Base-by-base conservation (phyloP, 2,888 invertebrate genomes). In the Hedya salicella region DNA sequence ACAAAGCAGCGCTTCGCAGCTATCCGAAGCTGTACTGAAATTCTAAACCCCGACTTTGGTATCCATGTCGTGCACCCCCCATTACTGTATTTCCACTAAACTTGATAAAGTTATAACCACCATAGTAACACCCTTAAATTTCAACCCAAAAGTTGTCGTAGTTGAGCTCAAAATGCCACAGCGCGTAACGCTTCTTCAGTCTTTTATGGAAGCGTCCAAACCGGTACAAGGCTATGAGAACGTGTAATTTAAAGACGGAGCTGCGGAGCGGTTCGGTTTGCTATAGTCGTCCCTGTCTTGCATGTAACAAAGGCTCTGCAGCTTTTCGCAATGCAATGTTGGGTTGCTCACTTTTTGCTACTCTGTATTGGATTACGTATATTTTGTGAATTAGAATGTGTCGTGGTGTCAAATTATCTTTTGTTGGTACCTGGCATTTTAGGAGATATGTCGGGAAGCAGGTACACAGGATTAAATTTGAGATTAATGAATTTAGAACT, bases 1-100 rank as follows among this genome's bases (percentile, higher is more conserved):
- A 92, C 92, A 92, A 91, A 91, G 91, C 87, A 81, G 84, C 87
- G 89, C 88, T 86, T 87, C 90, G 89, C 79, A 84, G 91, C 91
- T 87, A 92, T 91, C 92, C 91, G 91, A 91, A 91, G 91, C 91
- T 90, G 81, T 84, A 92, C 92, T 92, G 92, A 92, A 92, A 92
- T 92, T 91, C 91, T 89, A 92, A 92, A 92, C 92, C 92, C 88
- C 80, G 89, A 86, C 86, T 86, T 84, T 81, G 91, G 91, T 92
- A 87, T 92, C 92, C 88, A 88, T 92, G 90, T 89, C 91, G 83
- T 79, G 88, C 87, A 91, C 92, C 92, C 92, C 92, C 92, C 92
- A 91, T 89, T 92, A 92, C 92, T 88, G 82, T 83, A 90, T 92
- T 92, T 88, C 91, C 79, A 74, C 73, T 68, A 75, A 78, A 49